These are phyloP conservation scores for Oreochromis spilurus DNA, from an alignment of 2,113 vertebrate genomes.

Conservation along the genomic window DNA sequence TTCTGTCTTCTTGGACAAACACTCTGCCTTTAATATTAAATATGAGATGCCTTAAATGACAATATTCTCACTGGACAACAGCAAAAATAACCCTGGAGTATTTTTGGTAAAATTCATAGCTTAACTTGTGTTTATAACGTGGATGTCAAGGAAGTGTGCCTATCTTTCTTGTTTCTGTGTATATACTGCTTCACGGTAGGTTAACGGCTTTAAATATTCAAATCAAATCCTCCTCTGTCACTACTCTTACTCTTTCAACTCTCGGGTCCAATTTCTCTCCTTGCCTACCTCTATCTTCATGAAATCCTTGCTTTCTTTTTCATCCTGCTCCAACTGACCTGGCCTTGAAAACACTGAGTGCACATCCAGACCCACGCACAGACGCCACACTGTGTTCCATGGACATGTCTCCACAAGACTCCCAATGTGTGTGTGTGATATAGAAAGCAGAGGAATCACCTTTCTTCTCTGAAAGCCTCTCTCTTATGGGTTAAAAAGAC, in stretches of 20 bases:
- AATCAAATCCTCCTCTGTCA: neutral
- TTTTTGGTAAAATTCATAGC: neutral
- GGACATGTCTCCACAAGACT: neutral
- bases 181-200: neutral
- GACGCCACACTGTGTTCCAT: neutral
- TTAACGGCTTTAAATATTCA: neutral
- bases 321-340: conserved; percentile 31
- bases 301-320: conserved; percentile 6
- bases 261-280: neutral
- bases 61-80: neutral
- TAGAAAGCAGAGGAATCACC: neutral
- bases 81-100: neutral
- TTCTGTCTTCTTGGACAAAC: neutral
- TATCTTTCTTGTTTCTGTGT: neutral
- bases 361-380: neutral
- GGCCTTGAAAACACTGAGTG: conserved; percentile 1
- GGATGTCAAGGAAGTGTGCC: neutral
- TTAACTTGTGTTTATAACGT: neutral
- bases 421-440: neutral
- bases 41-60: neutral
- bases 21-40: neutral
- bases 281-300: neutral
- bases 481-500: neutral
- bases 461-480: neutral
- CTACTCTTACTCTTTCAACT: neutral